Evolutionary conservation across 2,797 vertebrate species (phyloP).

Genomic region (Aphelocoma californica): DNA sequence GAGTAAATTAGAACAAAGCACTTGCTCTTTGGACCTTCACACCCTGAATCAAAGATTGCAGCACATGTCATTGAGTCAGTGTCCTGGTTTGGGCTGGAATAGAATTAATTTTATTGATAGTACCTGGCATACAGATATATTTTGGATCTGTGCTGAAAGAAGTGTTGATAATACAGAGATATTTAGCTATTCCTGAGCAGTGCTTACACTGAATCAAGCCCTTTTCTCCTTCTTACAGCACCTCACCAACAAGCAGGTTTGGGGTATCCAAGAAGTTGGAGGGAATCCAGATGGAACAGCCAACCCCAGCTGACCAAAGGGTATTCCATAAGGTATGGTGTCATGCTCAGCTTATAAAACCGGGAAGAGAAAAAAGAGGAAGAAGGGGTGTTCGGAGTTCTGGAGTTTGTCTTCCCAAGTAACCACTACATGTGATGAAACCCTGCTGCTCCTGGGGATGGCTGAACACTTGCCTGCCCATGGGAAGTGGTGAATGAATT

Average conservation of each 20-base stretch:
- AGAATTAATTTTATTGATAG: not conserved
- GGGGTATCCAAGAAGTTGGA: not conserved
- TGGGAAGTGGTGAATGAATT: not conserved
- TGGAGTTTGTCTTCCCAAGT: not conserved
- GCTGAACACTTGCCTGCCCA: not conserved
- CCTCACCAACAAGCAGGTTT: accelerated
- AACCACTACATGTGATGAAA: accelerated
- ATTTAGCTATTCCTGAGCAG: not conserved
- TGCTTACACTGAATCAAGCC: not conserved
- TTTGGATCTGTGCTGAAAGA: not conserved
- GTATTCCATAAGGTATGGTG: accelerated
- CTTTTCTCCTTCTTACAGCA: not conserved
- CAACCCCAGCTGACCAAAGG: not conserved
- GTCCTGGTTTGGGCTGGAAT: not conserved
- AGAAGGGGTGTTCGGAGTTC: accelerated
- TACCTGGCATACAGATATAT: not conserved
- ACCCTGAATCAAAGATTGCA: not conserved
- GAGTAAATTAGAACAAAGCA: not conserved
- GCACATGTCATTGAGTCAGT: not conserved
- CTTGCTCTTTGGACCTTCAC: not conserved
- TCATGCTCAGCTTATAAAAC: not conserved
- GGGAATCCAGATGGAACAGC: not conserved
- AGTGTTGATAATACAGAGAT: not conserved
- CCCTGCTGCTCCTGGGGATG: not conserved
- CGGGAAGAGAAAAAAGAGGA: not conserved